Percentiles rank a stretch among this genome's conserved stretches.
Conservation (phyloP, 2,888 invertebrate genomes). For the Acanthopleura granulata region DNA sequence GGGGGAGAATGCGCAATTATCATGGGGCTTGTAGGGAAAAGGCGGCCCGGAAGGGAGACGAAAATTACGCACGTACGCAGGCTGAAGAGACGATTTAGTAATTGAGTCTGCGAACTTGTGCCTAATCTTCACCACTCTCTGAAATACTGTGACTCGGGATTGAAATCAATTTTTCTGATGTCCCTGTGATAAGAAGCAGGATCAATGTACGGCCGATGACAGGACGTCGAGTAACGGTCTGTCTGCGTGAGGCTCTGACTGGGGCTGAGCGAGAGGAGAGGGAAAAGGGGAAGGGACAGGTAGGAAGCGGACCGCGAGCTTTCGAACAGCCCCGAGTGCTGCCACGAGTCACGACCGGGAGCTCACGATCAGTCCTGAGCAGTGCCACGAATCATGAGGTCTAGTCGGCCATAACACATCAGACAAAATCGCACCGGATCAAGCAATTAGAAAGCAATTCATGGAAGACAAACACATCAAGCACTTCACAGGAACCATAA, state of each 20-base stretch:
- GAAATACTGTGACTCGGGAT: constrained; percentile 1
- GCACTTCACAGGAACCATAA: too few relatives aligned
- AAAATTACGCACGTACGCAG: constrained; percentile 16
- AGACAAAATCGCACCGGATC: too few relatives aligned
- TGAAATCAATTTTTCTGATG: constrained; percentile 17
- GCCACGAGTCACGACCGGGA: too few relatives aligned
- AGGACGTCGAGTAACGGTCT: not conserved
- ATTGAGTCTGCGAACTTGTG: constrained; percentile 15
- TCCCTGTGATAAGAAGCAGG: not conserved
- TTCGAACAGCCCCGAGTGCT: too few relatives aligned
- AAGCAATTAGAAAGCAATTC: too few relatives aligned
- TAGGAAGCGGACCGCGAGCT: too few relatives aligned
- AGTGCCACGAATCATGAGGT: too few relatives aligned
- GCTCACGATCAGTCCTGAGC: too few relatives aligned
- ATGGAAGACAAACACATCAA: too few relatives aligned
- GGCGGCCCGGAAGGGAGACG: not conserved
- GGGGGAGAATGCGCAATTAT: constrained; percentile 15
- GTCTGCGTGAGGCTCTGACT: not conserved
- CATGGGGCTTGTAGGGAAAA: constrained; percentile 14
- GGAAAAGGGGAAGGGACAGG: too few relatives aligned
- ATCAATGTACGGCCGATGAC: not conserved
- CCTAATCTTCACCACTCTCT: constrained; percentile 1
- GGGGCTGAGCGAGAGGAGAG: too few relatives aligned
- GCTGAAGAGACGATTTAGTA: constrained; percentile 5
- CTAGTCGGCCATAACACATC: too few relatives aligned